Evolutionary conservation across 2,888 invertebrate species (phyloP).

Genomic region (Flexamia atlantica): DNA sequence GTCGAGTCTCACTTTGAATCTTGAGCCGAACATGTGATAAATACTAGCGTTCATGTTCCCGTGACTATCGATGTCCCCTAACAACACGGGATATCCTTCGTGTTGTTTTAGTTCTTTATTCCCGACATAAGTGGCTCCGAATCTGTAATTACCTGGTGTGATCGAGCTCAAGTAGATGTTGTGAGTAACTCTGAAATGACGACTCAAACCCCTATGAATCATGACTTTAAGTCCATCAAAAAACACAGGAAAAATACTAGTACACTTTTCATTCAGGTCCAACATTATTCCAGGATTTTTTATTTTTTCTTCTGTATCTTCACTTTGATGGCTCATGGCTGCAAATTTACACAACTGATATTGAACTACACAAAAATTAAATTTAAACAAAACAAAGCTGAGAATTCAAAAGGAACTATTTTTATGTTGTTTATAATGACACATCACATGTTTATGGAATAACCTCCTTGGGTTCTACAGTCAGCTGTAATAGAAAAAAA

Average conservation of each 20-base stretch:
- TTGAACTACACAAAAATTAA: neutral
- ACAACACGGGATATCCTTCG: conserved; percentile 95
- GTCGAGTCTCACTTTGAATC: conserved; percentile 89
- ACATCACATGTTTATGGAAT: neutral
- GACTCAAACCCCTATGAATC: conserved; percentile 96
- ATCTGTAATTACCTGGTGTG: conserved; percentile 89
- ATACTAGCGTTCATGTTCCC: conserved; percentile 98
- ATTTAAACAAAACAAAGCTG: neutral
- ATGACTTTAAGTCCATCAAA: conserved; percentile 98
- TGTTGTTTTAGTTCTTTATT: conserved; percentile 92
- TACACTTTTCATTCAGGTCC: conserved; percentile 97
- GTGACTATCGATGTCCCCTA: conserved; percentile 96
- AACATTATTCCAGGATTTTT: conserved; percentile 95
- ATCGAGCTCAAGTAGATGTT: conserved; percentile 94
- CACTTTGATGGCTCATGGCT: conserved; percentile 2
- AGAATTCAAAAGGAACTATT: neutral
- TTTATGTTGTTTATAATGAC: neutral
- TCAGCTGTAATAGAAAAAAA: neutral
- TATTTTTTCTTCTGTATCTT: conserved; percentile 21
- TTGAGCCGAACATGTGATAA: conserved; percentile 92
- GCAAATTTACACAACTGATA: neutral
- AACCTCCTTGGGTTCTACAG: neutral
- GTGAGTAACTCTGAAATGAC: conserved; percentile 98
- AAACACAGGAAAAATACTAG: conserved; percentile 97
- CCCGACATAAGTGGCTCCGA: conserved; percentile 98